phyloP scores from a whole-genome alignment of 92 coral and sea anemone species.

The Phenganax marumi region DNA sequence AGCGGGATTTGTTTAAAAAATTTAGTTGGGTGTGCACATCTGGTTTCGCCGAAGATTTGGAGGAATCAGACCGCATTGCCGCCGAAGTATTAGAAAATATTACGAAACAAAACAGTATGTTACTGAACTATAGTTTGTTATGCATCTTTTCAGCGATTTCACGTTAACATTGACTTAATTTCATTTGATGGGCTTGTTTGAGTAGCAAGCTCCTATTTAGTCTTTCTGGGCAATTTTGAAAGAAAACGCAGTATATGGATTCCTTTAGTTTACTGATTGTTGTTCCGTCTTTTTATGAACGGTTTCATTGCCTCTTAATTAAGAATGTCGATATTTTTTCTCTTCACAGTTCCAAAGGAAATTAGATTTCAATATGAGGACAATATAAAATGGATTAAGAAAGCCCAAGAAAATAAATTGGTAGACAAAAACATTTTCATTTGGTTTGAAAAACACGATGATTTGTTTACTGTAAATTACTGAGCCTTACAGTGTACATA shows the following conservation, averaged over 20 bases:
- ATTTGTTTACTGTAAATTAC: too few species aligned
- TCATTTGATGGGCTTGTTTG: not conserved
- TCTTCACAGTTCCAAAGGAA: constrained; percentile 63
- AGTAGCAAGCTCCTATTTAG: too few species aligned
- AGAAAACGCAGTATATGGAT: too few species aligned
- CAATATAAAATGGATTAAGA: constrained; percentile 85
- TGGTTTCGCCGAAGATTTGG: constrained; percentile 83
- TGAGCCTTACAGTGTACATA: not conserved
- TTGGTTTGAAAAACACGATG: too few species aligned
- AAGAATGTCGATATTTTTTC: not conserved
- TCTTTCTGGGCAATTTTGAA: too few species aligned
- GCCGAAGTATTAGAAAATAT: constrained; percentile 71
- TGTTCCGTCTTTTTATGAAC: too few species aligned
- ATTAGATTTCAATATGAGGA: constrained; percentile 83
- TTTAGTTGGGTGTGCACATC: constrained; percentile 97
- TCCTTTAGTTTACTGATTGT: too few species aligned
- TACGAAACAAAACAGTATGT: constrained; percentile 44
- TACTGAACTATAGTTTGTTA: too few species aligned
- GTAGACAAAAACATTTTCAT: constrained; percentile 32
- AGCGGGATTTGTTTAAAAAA: too few species aligned
- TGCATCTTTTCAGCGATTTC: too few species aligned
- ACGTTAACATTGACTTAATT: not conserved
- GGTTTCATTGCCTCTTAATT: too few species aligned
- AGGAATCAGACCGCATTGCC: constrained; percentile 82
- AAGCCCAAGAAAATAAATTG: constrained; percentile 82